Base-by-base conservation (phyloP, 2,797 vertebrate genomes). In the Yasuhikotakia modesta region DNA sequence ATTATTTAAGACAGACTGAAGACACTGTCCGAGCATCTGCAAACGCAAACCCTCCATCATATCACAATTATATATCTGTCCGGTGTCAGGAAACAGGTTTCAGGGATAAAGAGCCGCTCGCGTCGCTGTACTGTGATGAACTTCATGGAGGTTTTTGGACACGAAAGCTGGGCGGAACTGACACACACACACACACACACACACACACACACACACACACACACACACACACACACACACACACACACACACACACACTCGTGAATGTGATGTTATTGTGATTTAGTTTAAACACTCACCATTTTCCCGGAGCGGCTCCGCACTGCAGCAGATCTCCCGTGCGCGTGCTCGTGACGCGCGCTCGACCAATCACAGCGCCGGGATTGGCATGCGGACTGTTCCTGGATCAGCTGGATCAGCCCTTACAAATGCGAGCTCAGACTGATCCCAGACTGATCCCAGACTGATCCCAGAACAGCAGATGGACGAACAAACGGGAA, bases 221-320 rank as follows among this genome's bases (percentile, higher is more conserved):
- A 11, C 22, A 58, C 52, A 55, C 35, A 11, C 27, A 48, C 48
- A 57, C 7, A 21, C 21, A 39, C 61, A 11, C 22, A 58, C 52
- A 55, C 35, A 11, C 27, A 48, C 48, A 57, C 7, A 21, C 21
- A 39, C 61, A 13, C 4, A n/a, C 45, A 35, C 0, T 12, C 19
- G 27, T 52, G 27, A 6, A 30, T 32, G 19, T 57, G 6, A 35
- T 10, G 63, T 5, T 32, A 46, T 2, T 43, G 10, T 39, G 21
- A 48, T 5, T 10, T 19, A 52, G n/a, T 48, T 57, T 55, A 48
- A 39, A 67, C 73, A 83, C 87, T 88, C 81, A 88, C 87, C 87
- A 88, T 88, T 86, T 88, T 87, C 58, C 57, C 24, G 82, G 50
- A 84, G 58, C 81, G 35, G 72, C 79, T 66, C 55, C 76, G 70